phyloP scores from a whole-genome alignment of 2,113 vertebrate species.

The Ctenomys sociabilis region DNA sequence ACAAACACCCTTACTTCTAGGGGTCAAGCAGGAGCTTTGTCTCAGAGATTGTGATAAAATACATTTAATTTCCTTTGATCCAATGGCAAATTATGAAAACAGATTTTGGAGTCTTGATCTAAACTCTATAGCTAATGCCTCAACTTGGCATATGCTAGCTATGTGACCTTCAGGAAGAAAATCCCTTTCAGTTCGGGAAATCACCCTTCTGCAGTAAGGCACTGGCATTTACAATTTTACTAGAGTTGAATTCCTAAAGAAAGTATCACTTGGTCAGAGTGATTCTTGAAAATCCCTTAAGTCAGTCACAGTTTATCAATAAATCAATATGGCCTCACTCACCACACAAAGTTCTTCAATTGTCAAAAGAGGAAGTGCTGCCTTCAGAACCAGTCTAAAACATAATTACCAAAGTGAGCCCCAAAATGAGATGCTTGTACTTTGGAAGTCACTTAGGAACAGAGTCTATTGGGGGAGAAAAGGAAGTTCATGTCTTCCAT shows the following conservation, averaged over 20 bases:
- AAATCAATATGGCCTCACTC: neutral
- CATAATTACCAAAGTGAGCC: neutral
- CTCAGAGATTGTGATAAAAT: neutral
- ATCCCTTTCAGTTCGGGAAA: neutral
- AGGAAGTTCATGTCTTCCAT: neutral
- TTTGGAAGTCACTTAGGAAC: neutral
- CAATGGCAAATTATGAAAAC: neutral
- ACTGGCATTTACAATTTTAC: neutral
- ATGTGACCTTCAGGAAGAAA: neutral
- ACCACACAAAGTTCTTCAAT: neutral
- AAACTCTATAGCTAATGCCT: neutral
- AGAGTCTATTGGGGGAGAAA: neutral
- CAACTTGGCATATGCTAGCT: neutral
- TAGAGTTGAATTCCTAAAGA: neutral
- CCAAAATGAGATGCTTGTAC: neutral
- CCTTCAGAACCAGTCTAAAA: neutral
- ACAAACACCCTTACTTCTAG: neutral
- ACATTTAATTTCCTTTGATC: neutral
- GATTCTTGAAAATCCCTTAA: neutral
- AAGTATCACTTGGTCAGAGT: neutral
- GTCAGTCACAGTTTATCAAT: neutral
- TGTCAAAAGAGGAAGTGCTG: neutral
- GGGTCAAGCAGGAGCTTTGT: neutral
- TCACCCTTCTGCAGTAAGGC: neutral
- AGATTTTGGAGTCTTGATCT: neutral